phyloP scores from a whole-genome alignment of 1,140 invertebrate species.

The Cydia pomonella region DNA sequence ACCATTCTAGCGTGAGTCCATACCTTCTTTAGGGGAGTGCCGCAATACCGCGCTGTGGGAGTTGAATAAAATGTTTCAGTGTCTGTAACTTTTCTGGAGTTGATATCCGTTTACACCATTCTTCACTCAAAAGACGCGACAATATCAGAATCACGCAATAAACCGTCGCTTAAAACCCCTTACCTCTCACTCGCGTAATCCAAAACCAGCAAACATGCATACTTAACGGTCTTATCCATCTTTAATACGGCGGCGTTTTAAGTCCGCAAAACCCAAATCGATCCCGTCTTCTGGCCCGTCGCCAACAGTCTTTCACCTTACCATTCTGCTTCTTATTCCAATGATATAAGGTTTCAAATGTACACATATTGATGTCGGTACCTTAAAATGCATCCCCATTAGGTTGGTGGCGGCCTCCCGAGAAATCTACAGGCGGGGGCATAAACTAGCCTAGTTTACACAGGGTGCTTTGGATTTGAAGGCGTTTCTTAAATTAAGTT shows the following conservation, averaged over 20 bases:
- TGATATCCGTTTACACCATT: too few relatives aligned
- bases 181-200: too few relatives aligned
- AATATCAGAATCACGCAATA: too few relatives aligned
- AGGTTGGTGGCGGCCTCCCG: constrained; percentile 41
- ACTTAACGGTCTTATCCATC: background rate
- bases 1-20: too few relatives aligned
- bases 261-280: constrained; percentile 34
- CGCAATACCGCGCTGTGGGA: too few relatives aligned
- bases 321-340: background rate
- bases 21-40: too few relatives aligned
- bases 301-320: constrained; percentile 33
- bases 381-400: constrained; percentile 57
- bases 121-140: too few relatives aligned
- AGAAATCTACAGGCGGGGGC: constrained; percentile 36
- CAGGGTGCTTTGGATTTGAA: background rate
- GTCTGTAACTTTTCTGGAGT: too few relatives aligned
- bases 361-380: background rate
- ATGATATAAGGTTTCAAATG: background rate
- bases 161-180: too few relatives aligned
- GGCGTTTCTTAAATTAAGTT: too few relatives aligned
- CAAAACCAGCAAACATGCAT: too few relatives aligned
- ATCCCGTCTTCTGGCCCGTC: constrained; percentile 39
- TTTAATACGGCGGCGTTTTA: constrained; percentile 16
- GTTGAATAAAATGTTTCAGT: too few relatives aligned
- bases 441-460: constrained; percentile 42